Evolutionary conservation across 1,140 invertebrate species (phyloP).

Genomic region (Ips typographus): DNA sequence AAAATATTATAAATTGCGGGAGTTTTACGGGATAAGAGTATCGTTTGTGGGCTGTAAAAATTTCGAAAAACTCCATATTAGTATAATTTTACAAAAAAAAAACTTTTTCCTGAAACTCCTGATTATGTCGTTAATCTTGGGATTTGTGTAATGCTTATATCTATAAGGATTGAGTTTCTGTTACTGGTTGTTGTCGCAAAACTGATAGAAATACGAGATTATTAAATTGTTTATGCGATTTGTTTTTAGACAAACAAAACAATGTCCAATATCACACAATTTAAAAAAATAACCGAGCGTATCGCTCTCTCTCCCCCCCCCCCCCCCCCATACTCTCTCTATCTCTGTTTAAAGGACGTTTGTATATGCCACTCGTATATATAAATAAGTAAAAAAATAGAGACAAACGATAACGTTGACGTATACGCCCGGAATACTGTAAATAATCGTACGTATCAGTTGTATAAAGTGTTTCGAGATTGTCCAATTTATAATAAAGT

Average conservation of each 20-base stretch:
- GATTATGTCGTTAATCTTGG: conserved; percentile 32
- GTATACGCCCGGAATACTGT: conserved; percentile 34
- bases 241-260: no score
- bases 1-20: conserved; percentile 19
- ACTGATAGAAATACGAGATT: no score
- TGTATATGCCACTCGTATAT: conserved; percentile 27
- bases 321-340: neutral
- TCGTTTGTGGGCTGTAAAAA: neutral
- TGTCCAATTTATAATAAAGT: conserved; percentile 33
- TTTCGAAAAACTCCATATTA: no score
- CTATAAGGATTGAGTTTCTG: conserved; percentile 14
- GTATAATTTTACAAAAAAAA: neutral
- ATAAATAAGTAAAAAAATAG: no score
- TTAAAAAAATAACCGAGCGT: conserved; percentile 21
- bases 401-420: conserved; percentile 6
- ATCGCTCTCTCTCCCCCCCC: conserved; percentile 12
- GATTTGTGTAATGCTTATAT: conserved; percentile 31
- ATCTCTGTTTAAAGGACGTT: conserved; percentile 20
- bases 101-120: conserved; percentile 12
- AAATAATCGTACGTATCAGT: conserved; percentile 21
- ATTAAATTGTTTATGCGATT: no score
- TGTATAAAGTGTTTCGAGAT: conserved; percentile 30
- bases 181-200: conserved; percentile 14
- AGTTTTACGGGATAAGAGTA: conserved; percentile 7
- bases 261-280: neutral